These are phyloP conservation scores for Eutrigla gurnardus DNA, from an alignment of 2,797 vertebrate genomes.

Conservation along the genomic window DNA sequence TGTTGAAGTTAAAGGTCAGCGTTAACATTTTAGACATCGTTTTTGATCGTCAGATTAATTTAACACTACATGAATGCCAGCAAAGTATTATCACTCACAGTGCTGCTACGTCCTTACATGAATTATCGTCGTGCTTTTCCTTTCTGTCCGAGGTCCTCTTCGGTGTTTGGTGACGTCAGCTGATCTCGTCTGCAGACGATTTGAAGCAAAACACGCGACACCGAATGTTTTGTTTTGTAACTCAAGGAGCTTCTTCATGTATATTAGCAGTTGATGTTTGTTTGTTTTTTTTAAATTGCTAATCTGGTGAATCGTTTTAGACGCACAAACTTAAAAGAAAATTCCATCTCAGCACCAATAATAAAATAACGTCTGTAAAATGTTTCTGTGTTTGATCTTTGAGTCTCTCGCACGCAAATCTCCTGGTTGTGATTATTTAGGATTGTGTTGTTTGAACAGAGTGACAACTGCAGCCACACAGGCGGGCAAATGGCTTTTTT, in stretches of 20 bases:
- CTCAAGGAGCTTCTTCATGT: constrained; percentile 56
- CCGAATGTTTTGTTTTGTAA: constrained; percentile 54
- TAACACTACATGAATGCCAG: constrained; percentile 71
- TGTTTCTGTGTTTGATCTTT: constrained; percentile 21
- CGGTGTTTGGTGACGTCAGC: constrained; percentile 37
- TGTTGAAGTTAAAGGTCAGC: constrained; percentile 28
- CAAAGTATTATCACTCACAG: constrained; percentile 73
- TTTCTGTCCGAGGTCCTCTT: constrained; percentile 38
- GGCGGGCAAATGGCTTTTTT: constrained; percentile 30
- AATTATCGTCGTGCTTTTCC: constrained; percentile 47
- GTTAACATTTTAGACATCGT: constrained; percentile 19
- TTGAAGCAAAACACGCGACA: constrained; percentile 25
- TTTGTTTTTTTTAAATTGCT: constrained; percentile 36
- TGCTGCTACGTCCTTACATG: constrained; percentile 54
- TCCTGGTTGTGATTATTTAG: not conserved
- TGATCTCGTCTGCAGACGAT: constrained; percentile 27
- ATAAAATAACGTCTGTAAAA: constrained; percentile 25
- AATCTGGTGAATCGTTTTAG: constrained; percentile 31
- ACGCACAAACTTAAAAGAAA: constrained; percentile 34
- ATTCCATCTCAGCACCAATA: constrained; percentile 73
- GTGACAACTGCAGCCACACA: not conserved
- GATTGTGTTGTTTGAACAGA: not conserved
- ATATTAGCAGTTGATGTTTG: constrained; percentile 58
- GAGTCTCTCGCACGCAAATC: not conserved
- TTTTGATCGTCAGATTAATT: constrained; percentile 19